Base-by-base conservation (phyloP, 2,797 vertebrate species). In the Pseudocheirus occidentalis region DNA sequence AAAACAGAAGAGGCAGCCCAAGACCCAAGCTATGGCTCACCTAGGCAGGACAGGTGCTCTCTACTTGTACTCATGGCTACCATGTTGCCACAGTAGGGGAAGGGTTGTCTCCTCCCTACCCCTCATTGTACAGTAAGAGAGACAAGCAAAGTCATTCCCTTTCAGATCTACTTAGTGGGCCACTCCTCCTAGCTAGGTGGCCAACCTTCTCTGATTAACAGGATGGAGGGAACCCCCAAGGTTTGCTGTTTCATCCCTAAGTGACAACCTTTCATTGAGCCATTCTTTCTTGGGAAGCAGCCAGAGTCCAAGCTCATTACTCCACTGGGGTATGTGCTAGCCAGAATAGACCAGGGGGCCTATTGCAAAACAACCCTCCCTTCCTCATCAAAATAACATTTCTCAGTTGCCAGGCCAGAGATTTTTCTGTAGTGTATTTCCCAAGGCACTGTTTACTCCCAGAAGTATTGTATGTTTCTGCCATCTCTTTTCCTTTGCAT, bases 391-490 rank as follows among this genome's bases (percentile, higher is more conserved):
- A 11, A 50, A 87, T 28, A 11, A 27, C 34, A 94, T 54, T 96
- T 28, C 93, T 96, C 53, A 95, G 95, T 94, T 95, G 56, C 58
- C 56, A 89, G 5, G 50, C 34, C 56, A 46, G 6, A 95, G 90
- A 6, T 31, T 73, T 93, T 95, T 96, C 28, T 94, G 94, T 40
- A 96, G 73, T 96, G 93, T 81, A 95, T 94, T 94, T 96, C 16
- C 24, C 28, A 91, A 55, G 28, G 96, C 96, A 87, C 93, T 96
- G 96, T 50, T 95, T 91, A 13, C 28, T 95, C 29, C 46, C 92
- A 95, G 56, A 57, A 95, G 89, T 87, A 94, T 90, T 91, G 93
- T 93, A 28, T 18, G 16, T 93, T 95, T 18, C 21, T 92, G 81
- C 16, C 28, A 90, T 52, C 50, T 90, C 56, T 90, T 81, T 95